Evolutionary conservation across 2,888 invertebrate species (phyloP), one percentile per base, ranked within the genome.

Genomic region (Scrobipalpa costella): DNA sequence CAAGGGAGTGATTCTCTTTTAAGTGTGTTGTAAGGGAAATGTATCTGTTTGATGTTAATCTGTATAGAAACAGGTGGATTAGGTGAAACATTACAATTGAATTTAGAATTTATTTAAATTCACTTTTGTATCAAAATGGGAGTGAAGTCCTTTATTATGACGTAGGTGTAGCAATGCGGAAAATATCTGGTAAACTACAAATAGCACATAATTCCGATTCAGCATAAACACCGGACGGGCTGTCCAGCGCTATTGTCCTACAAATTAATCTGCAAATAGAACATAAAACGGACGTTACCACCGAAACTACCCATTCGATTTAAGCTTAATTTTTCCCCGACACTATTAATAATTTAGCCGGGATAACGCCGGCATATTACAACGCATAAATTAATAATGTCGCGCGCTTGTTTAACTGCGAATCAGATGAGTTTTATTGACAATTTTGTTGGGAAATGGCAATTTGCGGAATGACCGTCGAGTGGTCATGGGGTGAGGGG

Each of bases 341-440:
- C 86, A 90, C 90, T 90, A 91, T 90, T 89, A 90, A 91, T 91
- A 90, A 90, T 90, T 90, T 88, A 90, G 87, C 85, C 81, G 81
- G 88, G 86, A 88, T 88, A 90, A 88, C 85, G 88, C 84, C 80
- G 86, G 83, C 86, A 90, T 91, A 90, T 91, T 91, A 91, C 90
- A 89, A 82, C 84, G 86, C 91, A 90, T 91, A 91, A 91, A 90
- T 91, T 91, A 90, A 91, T 91, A 90, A 90, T 89, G 89, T 87
- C 86, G 86, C 83, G 85, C 88, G 90, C 90, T 86, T 90, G 89
- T 90, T 91, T 90, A 89, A 90, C 90, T 91, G 90, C 90, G 91
- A 91, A 90, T 90, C 90, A 86, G 90, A 90, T 90, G 90, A 90
- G 88, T 91, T 91, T 91, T 91, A 91, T 91, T 91, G 91, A 89